These are phyloP conservation scores for Peromyscus eremicus DNA, from an alignment of 2,797 vertebrate genomes.

Conservation along the genomic window DNA sequence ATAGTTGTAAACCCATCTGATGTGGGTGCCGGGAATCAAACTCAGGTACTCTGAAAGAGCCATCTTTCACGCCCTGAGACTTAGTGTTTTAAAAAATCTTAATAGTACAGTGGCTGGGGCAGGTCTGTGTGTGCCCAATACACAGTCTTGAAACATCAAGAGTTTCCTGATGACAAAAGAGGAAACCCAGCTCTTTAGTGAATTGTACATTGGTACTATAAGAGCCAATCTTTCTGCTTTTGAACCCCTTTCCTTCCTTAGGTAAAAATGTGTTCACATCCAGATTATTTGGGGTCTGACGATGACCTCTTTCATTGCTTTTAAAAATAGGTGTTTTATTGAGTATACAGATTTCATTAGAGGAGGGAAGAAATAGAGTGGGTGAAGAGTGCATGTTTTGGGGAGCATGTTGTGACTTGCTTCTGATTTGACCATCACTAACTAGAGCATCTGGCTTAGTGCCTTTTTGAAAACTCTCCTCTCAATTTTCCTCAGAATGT, in stretches of 20 bases:
- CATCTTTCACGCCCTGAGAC: background rate
- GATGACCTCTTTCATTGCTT: background rate
- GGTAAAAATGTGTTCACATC: background rate
- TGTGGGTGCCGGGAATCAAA: background rate
- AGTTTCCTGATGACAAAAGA: background rate
- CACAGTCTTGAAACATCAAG: background rate
- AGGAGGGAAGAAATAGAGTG: background rate
- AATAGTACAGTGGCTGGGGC: background rate
- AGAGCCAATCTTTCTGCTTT: background rate
- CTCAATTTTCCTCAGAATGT: constrained; percentile 40
- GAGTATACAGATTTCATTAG: background rate
- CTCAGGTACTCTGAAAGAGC: background rate
- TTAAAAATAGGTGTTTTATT: constrained; percentile 46
- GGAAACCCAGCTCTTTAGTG: background rate
- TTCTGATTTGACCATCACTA: constrained; percentile 24
- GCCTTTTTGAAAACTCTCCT: background rate
- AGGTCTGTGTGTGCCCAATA: background rate
- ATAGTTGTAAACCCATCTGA: background rate
- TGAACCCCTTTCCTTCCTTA: background rate
- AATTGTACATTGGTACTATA: background rate
- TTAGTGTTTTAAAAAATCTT: background rate
- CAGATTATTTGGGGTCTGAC: constrained; percentile 21
- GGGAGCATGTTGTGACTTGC: constrained; percentile 46
- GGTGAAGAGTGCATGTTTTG: constrained; percentile 45
- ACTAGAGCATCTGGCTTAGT: background rate